These are phyloP conservation scores for Patiria pectinifera DNA, from an alignment of 53 echinoderm and acorn worm species.

Conservation along the genomic window DNA sequence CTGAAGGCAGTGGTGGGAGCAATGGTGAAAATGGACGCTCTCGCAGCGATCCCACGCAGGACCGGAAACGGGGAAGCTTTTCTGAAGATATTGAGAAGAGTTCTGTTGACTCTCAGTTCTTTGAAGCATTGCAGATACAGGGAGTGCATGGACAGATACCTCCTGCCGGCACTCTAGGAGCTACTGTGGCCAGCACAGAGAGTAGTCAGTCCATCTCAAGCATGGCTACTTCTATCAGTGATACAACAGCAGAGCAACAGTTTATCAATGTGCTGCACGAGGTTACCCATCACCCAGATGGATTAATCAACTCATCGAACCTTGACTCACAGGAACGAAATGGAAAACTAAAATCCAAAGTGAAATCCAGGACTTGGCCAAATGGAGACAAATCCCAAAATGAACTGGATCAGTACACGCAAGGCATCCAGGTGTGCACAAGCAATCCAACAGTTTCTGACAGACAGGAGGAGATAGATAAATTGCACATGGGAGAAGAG, in stretches of 20 bases:
- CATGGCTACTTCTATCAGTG: conserved; percentile 92
- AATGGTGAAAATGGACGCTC: conserved; percentile 75
- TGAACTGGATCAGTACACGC: conserved; percentile 85
- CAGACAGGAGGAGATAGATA: conserved; percentile 68
- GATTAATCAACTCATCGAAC: conserved; percentile 76
- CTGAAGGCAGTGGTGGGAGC: conserved; percentile 50
- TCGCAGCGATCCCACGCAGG: conserved; percentile 97
- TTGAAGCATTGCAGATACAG: conserved; percentile 69
- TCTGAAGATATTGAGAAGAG: conserved; percentile 68
- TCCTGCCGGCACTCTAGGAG: conserved; percentile 62
- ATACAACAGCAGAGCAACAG: conserved; percentile 82
- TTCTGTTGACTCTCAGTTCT: conserved; percentile 74
- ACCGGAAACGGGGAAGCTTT: conserved; percentile 73
- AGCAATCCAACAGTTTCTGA: conserved; percentile 90
- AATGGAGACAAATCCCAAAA: conserved; percentile 94
- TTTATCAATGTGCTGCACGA: conserved; percentile 82
- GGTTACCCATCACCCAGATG: conserved; percentile 81
- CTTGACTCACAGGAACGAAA: conserved; percentile 75
- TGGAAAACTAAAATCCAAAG: conserved; percentile 87
- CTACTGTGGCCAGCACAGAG: conserved; percentile 81
- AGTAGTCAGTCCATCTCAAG: conserved; percentile 94
- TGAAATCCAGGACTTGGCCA: conserved; percentile 97
- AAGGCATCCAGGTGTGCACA: conserved; percentile 78
- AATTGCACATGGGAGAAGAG: conserved; percentile 38
- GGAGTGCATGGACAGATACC: conserved; percentile 60